Conservation (phyloP, 2,113 vertebrate species). For the Dolichotis patagonum region DNA sequence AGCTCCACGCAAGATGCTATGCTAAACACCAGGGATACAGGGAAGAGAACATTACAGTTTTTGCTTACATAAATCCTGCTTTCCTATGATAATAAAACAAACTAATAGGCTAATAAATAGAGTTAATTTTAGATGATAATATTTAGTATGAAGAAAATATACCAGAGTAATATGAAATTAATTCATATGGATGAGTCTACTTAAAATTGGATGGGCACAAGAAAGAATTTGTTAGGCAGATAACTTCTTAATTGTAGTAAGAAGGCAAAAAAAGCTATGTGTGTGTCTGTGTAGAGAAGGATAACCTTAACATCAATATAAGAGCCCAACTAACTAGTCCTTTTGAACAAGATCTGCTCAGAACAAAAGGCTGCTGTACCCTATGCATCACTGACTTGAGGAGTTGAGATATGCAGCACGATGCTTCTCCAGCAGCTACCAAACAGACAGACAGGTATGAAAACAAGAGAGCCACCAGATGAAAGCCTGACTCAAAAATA, state of each 20-base stretch:
- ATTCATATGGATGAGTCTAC: neutral
- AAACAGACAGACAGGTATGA: neutral
- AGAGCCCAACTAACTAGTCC: neutral
- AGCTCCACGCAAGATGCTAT: neutral
- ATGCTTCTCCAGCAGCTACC: neutral
- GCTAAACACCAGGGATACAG: neutral
- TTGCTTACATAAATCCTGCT: neutral
- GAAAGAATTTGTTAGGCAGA: neutral
- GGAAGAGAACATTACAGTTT: neutral
- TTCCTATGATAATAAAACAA: neutral
- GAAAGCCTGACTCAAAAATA: neutral
- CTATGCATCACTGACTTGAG: neutral
- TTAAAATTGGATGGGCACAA: neutral
- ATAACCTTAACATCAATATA: neutral
- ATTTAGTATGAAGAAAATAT: neutral
- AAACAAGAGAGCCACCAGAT: neutral
- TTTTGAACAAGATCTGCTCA: neutral
- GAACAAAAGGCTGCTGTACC: neutral
- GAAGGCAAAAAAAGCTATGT: neutral
- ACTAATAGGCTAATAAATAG: neutral
- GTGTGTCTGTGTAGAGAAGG: neutral
- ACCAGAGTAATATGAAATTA: neutral
- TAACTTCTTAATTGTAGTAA: neutral
- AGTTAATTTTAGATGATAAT: neutral
- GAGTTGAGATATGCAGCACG: fast-evolving